Conservation (phyloP, 2,113 vertebrate species). For the Psophia crepitans region DNA sequence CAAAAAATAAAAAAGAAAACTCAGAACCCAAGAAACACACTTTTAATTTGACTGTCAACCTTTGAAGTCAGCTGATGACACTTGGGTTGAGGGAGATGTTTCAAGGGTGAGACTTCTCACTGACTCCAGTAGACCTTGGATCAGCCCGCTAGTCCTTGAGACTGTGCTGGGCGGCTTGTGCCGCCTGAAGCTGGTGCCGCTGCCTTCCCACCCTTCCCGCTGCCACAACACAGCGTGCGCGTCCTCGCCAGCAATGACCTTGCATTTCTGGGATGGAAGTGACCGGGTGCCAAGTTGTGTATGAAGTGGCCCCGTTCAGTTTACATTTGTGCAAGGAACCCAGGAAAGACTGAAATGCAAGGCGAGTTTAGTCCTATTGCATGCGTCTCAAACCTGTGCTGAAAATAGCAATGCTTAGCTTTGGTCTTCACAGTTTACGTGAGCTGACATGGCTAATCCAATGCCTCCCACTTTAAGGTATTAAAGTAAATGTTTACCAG, state of each 20-base stretch:
- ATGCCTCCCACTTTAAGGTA: not conserved
- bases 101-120: not conserved
- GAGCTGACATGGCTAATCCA: not conserved
- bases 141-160: not conserved
- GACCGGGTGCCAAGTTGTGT: too few relatives aligned
- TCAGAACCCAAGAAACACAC: not conserved
- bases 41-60: not conserved
- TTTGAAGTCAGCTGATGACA: not conserved
- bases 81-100: not conserved
- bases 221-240: accelerated
- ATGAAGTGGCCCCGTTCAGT: not conserved
- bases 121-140: not conserved
- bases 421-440: not conserved
- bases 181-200: not conserved
- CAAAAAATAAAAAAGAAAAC: too few relatives aligned
- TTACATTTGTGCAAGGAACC: not conserved
- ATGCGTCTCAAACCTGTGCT: not conserved
- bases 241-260: not conserved
- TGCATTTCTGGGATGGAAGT: not conserved
- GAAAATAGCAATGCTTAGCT: not conserved
- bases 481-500: not conserved
- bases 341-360: not conserved
- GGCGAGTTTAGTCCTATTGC: not conserved
- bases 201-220: not conserved
- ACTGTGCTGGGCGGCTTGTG: not conserved